phyloP scores from a whole-genome alignment of 53 echinoderm and acorn worm species.

The Temnopleurus reevesii region DNA sequence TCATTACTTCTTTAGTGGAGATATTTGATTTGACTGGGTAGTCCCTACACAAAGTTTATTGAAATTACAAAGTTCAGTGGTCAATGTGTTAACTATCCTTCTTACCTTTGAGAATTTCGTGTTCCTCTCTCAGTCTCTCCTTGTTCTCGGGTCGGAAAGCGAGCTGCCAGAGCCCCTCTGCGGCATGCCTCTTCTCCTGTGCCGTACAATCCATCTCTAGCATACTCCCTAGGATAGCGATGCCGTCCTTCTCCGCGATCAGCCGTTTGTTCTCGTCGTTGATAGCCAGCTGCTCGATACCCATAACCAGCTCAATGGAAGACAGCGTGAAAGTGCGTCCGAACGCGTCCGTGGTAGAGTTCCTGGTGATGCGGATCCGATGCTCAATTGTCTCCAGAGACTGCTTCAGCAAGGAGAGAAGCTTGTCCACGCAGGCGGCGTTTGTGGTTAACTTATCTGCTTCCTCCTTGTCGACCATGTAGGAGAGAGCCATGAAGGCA shows the following conservation, averaged over 20 bases:
- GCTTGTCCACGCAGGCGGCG: background rate
- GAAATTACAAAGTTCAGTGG: too few species aligned
- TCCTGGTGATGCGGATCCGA: background rate
- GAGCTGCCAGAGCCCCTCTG: conserved; percentile 18
- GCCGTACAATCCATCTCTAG: conserved; percentile 2
- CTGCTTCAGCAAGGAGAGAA: background rate
- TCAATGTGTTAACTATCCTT: too few species aligned
- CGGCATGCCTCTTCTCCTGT: conserved; percentile 16
- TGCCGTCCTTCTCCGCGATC: conserved; percentile 13
- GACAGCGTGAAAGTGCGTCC: background rate
- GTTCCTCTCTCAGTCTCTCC: conserved; percentile 48
- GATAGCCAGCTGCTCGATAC: conserved; percentile 34
- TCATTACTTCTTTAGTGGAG: too few species aligned
- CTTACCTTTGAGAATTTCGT: conserved; percentile 9
- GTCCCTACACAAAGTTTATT: too few species aligned
- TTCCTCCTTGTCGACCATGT: conserved; percentile 32
- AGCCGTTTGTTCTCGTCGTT: conserved; percentile 42
- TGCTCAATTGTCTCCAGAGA: conserved; percentile 21
- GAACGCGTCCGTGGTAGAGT: background rate
- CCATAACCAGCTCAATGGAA: conserved; percentile 31
- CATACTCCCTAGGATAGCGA: background rate
- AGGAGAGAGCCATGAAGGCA: conserved; percentile 27
- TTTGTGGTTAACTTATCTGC: conserved; percentile 26
- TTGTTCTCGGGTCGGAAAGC: conserved; percentile 6
- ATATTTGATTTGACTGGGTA: too few species aligned